Conservation (phyloP, 2,888 invertebrate genomes). For the Epinotia ramella region DNA sequence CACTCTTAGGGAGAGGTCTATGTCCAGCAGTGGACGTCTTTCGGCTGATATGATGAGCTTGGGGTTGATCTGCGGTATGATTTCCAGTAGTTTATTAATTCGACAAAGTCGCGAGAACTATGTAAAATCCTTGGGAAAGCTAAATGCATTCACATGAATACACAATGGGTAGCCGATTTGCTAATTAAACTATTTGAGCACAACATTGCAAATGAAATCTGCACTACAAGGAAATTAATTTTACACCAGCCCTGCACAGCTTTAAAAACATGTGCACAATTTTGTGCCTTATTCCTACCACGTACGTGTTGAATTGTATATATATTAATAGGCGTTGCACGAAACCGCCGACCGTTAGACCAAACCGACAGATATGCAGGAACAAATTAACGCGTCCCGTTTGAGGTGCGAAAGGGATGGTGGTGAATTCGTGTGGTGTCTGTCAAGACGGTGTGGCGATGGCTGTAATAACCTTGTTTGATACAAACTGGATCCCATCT, state of each 20-base stretch:
- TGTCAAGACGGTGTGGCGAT: background rate
- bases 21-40: no score
- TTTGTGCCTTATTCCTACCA: background rate
- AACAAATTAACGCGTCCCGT: slow-evolving; percentile 13
- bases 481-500: background rate
- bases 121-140: background rate
- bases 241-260: slow-evolving; percentile 2
- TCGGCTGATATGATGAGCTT: no score
- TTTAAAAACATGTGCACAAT: background rate
- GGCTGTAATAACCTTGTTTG: slow-evolving; percentile 17
- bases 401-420: slow-evolving; percentile 16
- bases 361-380: background rate
- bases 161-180: background rate
- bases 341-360: slow-evolving; percentile 10
- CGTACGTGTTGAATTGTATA: background rate
- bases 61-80: no score
- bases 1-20: no score
- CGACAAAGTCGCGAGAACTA: no score
- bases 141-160: background rate
- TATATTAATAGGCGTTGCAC: background rate
- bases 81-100: no score
- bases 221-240: slow-evolving; percentile 31
- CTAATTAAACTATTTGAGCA: slow-evolving; percentile 31
- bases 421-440: slow-evolving; percentile 15
- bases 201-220: slow-evolving; percentile 24